Base-by-base conservation (phyloP, 2,888 invertebrate species). In the Chydorus sphaericus region DNA sequence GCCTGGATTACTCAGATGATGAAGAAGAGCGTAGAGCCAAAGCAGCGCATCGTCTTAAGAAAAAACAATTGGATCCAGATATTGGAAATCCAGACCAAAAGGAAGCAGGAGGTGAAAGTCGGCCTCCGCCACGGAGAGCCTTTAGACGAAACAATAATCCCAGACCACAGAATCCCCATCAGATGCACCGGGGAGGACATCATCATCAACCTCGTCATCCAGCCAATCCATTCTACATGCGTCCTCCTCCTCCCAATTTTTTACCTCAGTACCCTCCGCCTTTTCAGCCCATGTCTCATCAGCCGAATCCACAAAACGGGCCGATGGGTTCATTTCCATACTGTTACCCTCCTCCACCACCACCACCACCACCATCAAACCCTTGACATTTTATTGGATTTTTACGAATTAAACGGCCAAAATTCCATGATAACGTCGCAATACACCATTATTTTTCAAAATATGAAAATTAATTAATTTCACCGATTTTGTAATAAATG, bases 1-100 rank as follows among this genome's bases (percentile, higher is more conserved):
- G 77, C 60, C 62, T 81, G 1, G 90, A 90, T 30, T 91, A 78
- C 69, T 93, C 92, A 0, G 92, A 92, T 67, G 93, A 93, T 66
- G 93, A 93, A 64, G 78, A 82, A 58, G 92, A 92, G 65, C 74
- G 78, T 58, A 59, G 58, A 49, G 69, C 69, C 2, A 64, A 62
- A 52, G 59, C 51, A 37, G 38, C 44, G 2, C 44, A 44, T 44
- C 44, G 44, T 8, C 10, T 44, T 4, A 44, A 44, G 28, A 44
- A 44, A 10, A 44, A 44, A 4, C 44, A 23, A n/a, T n/a, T n/a
- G n/a, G n/a, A n/a, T n/a, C n/a, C n/a, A n/a, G n/a, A n/a, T n/a
- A n/a, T n/a, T n/a, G n/a, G n/a, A n/a, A n/a, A n/a, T n/a, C n/a
- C n/a, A n/a, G n/a, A n/a, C n/a, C n/a, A n/a, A n/a, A n/a, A n/a